Evolutionary conservation across 2,888 invertebrate genomes (phyloP), one percentile per base, ranked within the genome.

Genomic region (Hirtodrosophila cameraria): DNA sequence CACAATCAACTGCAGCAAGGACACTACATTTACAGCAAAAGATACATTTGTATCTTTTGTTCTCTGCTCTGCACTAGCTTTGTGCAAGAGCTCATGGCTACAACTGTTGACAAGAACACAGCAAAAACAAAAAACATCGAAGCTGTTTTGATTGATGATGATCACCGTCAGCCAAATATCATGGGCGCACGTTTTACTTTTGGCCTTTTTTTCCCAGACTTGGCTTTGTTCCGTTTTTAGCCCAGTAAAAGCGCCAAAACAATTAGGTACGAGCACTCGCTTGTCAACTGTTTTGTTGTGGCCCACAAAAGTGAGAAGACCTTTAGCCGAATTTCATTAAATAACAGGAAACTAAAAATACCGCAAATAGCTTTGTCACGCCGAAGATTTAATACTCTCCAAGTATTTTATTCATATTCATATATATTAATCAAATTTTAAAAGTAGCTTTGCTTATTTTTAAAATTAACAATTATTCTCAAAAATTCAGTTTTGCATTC

Each of bases 101-200:
- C 11, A 13, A 25, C 38, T 25, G 38, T 36, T 55, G 46, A 67
- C 48, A 63, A 60, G 71, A 60, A 64, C 52, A 15, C 20, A 49
- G 20, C 9, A 15, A 42, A 63, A 58, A 63, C 52, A 57, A 20
- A 39, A 50, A 9, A 28, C n/a, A 25, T 25, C 16, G 41, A 43
- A 35, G 42, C 35, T 31, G 5, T 18, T 20, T 41, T 64, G 75
- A 71, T 68, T 71, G 39, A 74, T 71, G 75, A 68, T 68, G 69
- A 74, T 71, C 57, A 54, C 49, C 69, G 41, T 28, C 39, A 12
- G 58, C 9, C 49, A 39, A 30, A 31, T 27, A 35, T 49, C 50
- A 55, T 55, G 61, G 43, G 48, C 52, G 25, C 70, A 70, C 68
- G 70, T 70, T 53, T 62, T 55, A 48, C 41, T 52, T 52, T 45